Conservation (phyloP, 2,113 vertebrate genomes). For the Otus sunia region DNA sequence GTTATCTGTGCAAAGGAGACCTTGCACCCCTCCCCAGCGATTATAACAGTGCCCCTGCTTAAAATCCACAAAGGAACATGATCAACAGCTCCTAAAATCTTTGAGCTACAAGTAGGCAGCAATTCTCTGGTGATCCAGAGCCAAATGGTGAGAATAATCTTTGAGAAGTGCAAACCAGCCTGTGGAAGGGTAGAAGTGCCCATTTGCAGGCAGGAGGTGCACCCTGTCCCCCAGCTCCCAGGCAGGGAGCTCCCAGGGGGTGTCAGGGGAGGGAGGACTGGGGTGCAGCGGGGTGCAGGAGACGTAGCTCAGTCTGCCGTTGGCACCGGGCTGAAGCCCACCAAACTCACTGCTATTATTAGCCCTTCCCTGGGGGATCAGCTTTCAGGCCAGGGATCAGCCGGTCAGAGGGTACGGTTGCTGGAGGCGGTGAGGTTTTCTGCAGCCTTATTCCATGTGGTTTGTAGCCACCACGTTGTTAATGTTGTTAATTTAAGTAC, state of each 20-base stretch:
- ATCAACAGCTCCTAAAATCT: neutral
- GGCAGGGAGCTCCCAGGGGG: neutral
- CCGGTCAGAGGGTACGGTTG: fast-evolving
- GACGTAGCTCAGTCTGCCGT: neutral
- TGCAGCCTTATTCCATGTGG: fast-evolving
- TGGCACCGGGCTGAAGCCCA: neutral
- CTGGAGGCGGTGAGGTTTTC: neutral
- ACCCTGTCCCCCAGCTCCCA: fast-evolving
- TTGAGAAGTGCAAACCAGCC: neutral
- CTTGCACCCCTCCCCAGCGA: fast-evolving
- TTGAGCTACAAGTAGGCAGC: neutral
- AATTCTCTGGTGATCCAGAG: neutral
- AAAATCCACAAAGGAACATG: neutral
- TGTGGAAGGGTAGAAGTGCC: neutral
- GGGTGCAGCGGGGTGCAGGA: neutral
- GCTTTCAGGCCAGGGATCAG: conserved; percentile 30
- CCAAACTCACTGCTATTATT: neutral
- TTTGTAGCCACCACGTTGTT: fast-evolving
- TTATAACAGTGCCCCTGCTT: fast-evolving
- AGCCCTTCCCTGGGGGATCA: neutral
- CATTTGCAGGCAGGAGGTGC: fast-evolving
- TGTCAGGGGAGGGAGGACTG: neutral
- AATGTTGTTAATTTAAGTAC: neutral
- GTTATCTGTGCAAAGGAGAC: neutral
- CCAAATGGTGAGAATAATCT: neutral